Conservation (phyloP, 53 echinoderm and acorn worm genomes). For the Zoroaster sp. region DNA sequence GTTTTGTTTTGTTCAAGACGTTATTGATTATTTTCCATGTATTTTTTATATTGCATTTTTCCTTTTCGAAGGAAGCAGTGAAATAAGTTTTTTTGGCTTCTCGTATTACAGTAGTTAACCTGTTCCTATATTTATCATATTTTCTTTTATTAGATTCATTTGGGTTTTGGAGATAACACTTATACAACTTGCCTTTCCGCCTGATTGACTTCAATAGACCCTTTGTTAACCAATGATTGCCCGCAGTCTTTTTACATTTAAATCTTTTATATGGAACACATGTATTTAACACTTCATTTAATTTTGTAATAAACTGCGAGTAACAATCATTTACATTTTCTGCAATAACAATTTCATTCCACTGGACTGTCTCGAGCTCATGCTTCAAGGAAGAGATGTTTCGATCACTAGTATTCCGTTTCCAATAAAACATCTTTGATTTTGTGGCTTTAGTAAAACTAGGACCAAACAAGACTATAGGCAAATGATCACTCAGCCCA, state of each 20-base stretch:
- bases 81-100: too few species aligned
- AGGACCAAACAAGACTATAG: too few species aligned
- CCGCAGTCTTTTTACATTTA: too few species aligned
- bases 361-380: neutral
- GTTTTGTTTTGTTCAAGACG: neutral
- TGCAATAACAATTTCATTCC: neutral
- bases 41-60: neutral
- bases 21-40: slow-evolving; percentile 2
- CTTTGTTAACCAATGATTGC: neutral
- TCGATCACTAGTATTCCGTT: too few species aligned
- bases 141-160: too few species aligned
- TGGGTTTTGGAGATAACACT: neutral
- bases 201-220: neutral
- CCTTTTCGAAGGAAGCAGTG: neutral
- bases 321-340: neutral
- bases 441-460: too few species aligned
- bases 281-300: neutral
- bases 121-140: too few species aligned
- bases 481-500: too few species aligned
- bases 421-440: too few species aligned
- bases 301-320: neutral
- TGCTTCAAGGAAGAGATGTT: too few species aligned
- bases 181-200: neutral
- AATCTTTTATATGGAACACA: neutral
- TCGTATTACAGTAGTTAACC: too few species aligned